A percentile compares a stretch with the other conserved stretches of the same genome.
Evolutionary conservation across 2,888 invertebrate species (phyloP).

Genomic region (Acanthosepion lycidas): DNA sequence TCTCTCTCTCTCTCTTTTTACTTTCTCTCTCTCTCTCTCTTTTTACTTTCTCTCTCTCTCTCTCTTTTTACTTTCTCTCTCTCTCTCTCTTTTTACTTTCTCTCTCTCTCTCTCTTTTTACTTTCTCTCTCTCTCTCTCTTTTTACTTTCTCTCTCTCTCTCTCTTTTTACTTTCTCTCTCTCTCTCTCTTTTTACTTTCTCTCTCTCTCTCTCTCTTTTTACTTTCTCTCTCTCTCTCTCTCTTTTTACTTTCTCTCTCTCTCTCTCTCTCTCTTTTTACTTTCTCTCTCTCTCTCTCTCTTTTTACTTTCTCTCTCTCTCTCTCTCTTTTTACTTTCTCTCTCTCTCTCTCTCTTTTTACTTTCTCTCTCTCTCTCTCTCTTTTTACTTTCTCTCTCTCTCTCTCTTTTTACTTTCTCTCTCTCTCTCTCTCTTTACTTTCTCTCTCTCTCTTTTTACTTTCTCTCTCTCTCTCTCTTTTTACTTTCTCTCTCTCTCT

Average conservation of each 20-base stretch:
- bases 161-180: not conserved
- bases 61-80: not conserved
- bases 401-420: not conserved
- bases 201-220: not conserved
- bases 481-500: not conserved
- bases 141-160: not conserved
- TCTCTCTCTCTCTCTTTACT: no score
- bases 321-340: not conserved
- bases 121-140: not conserved
- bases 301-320: not conserved
- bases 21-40: not conserved
- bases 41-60: not conserved
- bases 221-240: not conserved
- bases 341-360: not conserved
- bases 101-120: not conserved
- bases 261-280: not conserved
- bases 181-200: not conserved
- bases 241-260: not conserved
- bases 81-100: not conserved
- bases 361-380: not conserved
- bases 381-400: not conserved
- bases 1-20: not conserved
- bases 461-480: not conserved
- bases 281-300: not conserved
- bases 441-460: no score